Conservation (phyloP, 2,113 vertebrate genomes). For the Amblyornis subalaris region DNA sequence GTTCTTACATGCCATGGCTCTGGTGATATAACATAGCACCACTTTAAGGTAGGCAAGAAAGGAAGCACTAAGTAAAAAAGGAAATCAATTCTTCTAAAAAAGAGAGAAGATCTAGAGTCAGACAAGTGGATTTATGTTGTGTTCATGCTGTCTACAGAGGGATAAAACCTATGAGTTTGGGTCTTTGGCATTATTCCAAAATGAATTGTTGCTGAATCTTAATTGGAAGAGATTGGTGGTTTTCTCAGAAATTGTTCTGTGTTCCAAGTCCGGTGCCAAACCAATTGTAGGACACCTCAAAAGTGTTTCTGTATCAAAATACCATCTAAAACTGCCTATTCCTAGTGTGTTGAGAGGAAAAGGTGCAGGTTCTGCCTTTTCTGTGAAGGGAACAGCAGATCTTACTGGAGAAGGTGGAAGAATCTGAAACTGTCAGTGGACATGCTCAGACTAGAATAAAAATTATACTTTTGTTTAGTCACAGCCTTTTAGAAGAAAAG, state of each 20-base stretch:
- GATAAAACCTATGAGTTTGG: background rate
- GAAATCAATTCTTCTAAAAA: background rate
- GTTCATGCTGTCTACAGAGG: background rate
- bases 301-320: background rate
- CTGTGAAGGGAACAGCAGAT: background rate
- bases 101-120: background rate
- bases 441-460: background rate
- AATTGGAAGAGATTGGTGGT: background rate
- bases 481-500: background rate
- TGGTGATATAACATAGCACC: background rate
- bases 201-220: background rate
- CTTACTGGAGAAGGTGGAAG: background rate
- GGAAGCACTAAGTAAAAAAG: background rate
- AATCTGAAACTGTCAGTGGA: background rate
- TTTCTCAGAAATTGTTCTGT: background rate
- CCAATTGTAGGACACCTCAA: fast-evolving
- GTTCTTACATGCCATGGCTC: background rate
- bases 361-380: background rate
- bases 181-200: background rate
- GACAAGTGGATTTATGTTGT: background rate
- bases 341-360: background rate
- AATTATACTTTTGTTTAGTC: background rate
- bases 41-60: background rate
- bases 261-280: fast-evolving
- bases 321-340: fast-evolving